Evolutionary conservation across 1,140 invertebrate species (phyloP).

Genomic region (Conus ventricosus): DNA sequence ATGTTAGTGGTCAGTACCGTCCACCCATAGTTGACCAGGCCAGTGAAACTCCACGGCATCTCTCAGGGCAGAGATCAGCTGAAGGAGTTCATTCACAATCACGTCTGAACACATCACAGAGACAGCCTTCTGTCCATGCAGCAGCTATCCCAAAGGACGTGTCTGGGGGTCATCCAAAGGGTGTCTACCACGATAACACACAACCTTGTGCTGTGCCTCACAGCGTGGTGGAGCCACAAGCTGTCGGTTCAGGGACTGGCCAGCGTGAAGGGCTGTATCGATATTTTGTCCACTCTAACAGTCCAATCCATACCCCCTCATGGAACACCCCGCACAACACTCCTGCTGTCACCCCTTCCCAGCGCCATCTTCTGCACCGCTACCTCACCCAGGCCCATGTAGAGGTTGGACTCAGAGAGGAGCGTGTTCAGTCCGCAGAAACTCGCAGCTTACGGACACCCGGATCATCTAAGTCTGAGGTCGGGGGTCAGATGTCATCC

Average conservation of each 20-base stretch:
- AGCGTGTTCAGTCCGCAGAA: neutral
- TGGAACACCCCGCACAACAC: constrained; percentile 14
- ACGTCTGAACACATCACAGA: neutral
- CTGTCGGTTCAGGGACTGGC: neutral
- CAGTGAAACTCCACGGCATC: neutral
- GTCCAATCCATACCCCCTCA: constrained; percentile 15
- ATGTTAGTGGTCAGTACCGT: constrained; percentile 35
- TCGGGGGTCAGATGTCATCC: neutral
- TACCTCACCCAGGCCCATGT: constrained; percentile 20
- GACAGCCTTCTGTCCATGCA: neutral
- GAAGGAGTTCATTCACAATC: neutral
- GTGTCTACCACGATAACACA: neutral
- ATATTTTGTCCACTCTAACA: constrained; percentile 30
- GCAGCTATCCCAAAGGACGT: neutral
- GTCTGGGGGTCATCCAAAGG: neutral
- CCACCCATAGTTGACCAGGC: constrained; percentile 21
- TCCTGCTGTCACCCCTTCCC: neutral
- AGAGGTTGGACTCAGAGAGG: neutral
- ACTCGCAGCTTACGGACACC: neutral
- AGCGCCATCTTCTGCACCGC: constrained; percentile 19
- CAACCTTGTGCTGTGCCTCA: neutral
- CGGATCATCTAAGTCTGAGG: neutral
- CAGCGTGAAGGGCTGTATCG: constrained; percentile 26
- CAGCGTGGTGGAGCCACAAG: neutral
- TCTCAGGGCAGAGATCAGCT: neutral